Conservation (phyloP, 2,113 vertebrate genomes). For the Geothlypis trichas region DNA sequence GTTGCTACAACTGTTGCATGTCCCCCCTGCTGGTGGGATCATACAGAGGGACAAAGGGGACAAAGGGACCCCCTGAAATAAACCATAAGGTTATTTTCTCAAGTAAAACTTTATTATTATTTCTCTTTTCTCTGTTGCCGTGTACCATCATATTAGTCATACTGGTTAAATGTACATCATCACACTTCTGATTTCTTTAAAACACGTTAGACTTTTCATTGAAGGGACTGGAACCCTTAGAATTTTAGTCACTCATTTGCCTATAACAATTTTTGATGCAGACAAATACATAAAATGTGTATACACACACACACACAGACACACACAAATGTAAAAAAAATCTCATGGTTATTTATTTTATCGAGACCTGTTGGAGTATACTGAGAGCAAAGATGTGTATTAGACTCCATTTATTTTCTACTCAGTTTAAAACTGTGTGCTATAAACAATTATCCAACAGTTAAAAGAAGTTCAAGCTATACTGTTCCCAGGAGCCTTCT, state of each 20-base stretch:
- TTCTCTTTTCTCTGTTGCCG: neutral
- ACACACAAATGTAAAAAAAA: neutral
- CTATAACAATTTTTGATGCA: neutral
- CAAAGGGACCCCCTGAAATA: neutral
- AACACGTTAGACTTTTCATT: neutral
- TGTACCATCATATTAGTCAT: neutral
- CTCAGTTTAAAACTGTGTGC: neutral
- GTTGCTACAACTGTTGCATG: neutral
- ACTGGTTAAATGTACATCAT: neutral
- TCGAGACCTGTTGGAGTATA: neutral
- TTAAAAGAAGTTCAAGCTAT: neutral
- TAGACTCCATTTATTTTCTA: neutral
- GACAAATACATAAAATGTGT: neutral
- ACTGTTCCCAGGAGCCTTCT: neutral
- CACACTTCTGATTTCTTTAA: neutral
- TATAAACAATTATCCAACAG: neutral
- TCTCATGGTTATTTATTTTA: neutral
- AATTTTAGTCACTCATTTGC: neutral
- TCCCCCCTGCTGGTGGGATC: rapidly evolving
- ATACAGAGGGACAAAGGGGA: rapidly evolving
- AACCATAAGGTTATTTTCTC: rapidly evolving
- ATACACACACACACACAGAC: neutral
- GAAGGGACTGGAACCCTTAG: neutral
- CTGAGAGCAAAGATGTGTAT: neutral
- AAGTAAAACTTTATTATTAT: neutral